Percentiles rank a stretch among this genome's conserved stretches.
phyloP scores from a whole-genome alignment of 1,140 invertebrate species.

The Bombus ignitus region DNA sequence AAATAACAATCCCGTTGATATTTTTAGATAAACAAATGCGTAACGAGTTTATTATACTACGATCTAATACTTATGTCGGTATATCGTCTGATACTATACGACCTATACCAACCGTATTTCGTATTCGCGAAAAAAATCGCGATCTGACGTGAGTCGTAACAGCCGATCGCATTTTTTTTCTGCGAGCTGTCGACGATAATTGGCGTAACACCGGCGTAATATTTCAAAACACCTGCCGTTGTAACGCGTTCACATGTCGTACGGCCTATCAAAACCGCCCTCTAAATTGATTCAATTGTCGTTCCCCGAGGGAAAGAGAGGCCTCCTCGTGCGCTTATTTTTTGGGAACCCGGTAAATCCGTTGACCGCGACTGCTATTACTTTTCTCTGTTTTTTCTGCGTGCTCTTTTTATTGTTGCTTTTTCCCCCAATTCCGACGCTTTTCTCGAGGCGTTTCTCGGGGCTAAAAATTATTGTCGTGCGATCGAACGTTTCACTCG shows the following conservation, averaged over 20 bases:
- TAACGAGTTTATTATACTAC: not conserved
- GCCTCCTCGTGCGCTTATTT: constrained; percentile 62
- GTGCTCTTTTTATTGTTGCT: not conserved
- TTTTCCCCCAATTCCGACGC: not conserved
- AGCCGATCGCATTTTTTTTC: constrained; percentile 55
- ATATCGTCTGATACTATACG: not conserved
- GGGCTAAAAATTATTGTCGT: constrained; percentile 12
- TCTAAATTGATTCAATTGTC: constrained; percentile 74
- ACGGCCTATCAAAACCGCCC: constrained; percentile 67
- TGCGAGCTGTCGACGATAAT: constrained; percentile 57
- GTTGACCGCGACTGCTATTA: constrained; percentile 19
- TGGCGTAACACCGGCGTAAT: constrained; percentile 63
- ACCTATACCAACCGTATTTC: not conserved
- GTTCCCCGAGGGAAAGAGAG: constrained; percentile 61
- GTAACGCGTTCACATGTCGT: constrained; percentile 64
- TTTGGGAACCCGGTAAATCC: constrained; percentile 40
- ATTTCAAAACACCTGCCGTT: constrained; percentile 66
- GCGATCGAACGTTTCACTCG: not conserved
- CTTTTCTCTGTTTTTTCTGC: constrained; percentile 1
- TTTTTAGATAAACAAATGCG: no score
- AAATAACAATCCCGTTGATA: no score
- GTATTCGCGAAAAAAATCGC: constrained; percentile 25
- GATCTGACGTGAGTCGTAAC: constrained; percentile 57
- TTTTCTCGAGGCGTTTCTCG: constrained; percentile 3
- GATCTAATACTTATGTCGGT: not conserved